phyloP scores from a whole-genome alignment of 2,888 invertebrate species.

The Psococerastis gibbosa region DNA sequence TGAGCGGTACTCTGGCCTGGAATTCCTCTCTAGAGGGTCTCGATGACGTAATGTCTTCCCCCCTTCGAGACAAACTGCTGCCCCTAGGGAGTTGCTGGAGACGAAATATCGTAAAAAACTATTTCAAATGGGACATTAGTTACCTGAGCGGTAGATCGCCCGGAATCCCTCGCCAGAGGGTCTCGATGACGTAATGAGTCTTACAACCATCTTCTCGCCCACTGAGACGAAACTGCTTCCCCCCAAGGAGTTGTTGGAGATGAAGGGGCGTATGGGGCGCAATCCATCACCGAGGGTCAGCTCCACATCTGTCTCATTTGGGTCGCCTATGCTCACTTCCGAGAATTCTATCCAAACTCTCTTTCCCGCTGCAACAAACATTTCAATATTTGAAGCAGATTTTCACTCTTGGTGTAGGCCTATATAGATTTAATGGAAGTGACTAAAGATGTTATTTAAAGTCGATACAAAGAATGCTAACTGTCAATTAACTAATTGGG shows the following conservation, averaged over 20 bases:
- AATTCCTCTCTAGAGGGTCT: conserved; percentile 47
- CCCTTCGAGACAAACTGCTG: conserved; percentile 43
- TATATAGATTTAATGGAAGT: no score
- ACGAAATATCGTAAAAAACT: conserved; percentile 18
- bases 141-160: conserved; percentile 44
- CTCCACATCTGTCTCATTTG: conserved; percentile 33
- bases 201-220: conserved; percentile 39
- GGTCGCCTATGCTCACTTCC: conserved; percentile 33
- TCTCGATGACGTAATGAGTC: conserved; percentile 40
- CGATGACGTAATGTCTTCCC: conserved; percentile 41
- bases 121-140: no score
- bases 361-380: conserved; percentile 31
- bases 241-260: conserved; percentile 33
- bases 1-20: conserved; percentile 42
- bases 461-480: no score
- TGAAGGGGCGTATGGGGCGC: conserved; percentile 28
- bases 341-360: conserved; percentile 51
- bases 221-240: conserved; percentile 47
- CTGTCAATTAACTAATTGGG: no score
- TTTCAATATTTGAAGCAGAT: conserved; percentile 1
- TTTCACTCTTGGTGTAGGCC: no score
- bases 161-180: conserved; percentile 46
- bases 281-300: conserved; percentile 35
- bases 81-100: conserved; percentile 37
- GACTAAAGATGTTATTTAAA: no score